Conservation (phyloP, 2,113 vertebrate species). For the Oryzias javanicus region DNA sequence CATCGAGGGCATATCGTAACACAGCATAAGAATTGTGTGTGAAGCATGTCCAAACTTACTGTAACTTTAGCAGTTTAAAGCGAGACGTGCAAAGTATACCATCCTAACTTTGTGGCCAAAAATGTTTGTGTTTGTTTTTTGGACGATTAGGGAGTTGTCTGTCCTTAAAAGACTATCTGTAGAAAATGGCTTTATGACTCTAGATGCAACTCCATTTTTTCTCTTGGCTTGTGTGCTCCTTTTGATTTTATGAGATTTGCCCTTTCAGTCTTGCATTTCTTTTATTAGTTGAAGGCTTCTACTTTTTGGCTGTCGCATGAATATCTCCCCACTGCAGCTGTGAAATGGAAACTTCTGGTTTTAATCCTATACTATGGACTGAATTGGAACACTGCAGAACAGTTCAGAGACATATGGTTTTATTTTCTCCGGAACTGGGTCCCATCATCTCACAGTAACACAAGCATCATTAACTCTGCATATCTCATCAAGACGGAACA, state of each 20-base stretch:
- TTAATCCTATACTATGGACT: slow-evolving; percentile 49
- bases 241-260: slow-evolving; percentile 64
- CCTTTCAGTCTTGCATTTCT: slow-evolving; percentile 42
- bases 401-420: slow-evolving; percentile 63
- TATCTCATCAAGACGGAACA: slow-evolving; percentile 8
- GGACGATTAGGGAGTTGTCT: slow-evolving; percentile 11
- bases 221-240: slow-evolving; percentile 41
- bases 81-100: slow-evolving; percentile 27
- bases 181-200: slow-evolving; percentile 38
- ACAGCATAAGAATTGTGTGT: slow-evolving; percentile 30
- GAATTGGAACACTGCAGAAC: slow-evolving; percentile 45
- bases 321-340: slow-evolving; percentile 22
- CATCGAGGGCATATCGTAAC: slow-evolving; percentile 15
- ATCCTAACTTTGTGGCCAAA: slow-evolving; percentile 37
- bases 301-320: slow-evolving; percentile 13
- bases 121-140: slow-evolving; percentile 40
- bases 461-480: slow-evolving; percentile 32
- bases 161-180: slow-evolving; percentile 37
- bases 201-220: slow-evolving; percentile 53
- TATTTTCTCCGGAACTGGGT: slow-evolving; percentile 59
- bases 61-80: slow-evolving; percentile 31
- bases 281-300: slow-evolving; percentile 45
- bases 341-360: slow-evolving; percentile 68
- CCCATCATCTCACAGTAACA: slow-evolving; percentile 37
- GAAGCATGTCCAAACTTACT: slow-evolving; percentile 36